Conservation (phyloP, 64 coral and sea anemone genomes). For the Montipora foliosa region DNA sequence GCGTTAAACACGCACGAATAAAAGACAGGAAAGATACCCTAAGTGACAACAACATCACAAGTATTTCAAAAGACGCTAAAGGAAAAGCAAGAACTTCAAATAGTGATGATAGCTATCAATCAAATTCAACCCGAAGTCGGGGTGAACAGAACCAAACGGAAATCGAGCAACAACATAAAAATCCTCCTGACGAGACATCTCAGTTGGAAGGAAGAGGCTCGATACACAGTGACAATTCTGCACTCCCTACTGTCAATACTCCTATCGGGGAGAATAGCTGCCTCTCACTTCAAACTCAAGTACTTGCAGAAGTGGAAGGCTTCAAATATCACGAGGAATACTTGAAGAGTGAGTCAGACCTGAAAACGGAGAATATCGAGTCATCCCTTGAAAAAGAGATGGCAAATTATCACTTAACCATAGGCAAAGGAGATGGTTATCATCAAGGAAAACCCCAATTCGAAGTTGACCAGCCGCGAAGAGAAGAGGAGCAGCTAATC, state of each 20-base stretch:
- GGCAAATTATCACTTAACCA: neutral
- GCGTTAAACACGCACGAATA: neutral
- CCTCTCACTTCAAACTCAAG: neutral
- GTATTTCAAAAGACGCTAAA: neutral
- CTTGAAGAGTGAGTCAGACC: neutral
- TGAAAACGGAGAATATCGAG: neutral
- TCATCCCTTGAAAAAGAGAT: neutral
- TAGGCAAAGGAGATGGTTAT: neutral
- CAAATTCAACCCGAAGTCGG: neutral
- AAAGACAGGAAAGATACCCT: neutral
- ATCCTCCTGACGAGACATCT: neutral
- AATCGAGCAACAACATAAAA: neutral
- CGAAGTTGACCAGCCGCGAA: neutral
- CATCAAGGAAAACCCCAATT: neutral
- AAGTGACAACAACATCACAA: neutral
- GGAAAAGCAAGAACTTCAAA: neutral
- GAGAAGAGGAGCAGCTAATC: constrained; percentile 22
- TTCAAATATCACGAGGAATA: neutral
- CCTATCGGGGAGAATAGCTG: neutral
- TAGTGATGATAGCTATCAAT: neutral
- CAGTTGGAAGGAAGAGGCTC: no score
- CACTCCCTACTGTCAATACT: neutral
- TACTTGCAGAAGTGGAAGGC: neutral
- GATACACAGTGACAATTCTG: neutral
- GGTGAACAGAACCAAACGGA: neutral